Base-by-base conservation (phyloP, 2,113 vertebrate genomes). In the Hippocampus comes region DNA sequence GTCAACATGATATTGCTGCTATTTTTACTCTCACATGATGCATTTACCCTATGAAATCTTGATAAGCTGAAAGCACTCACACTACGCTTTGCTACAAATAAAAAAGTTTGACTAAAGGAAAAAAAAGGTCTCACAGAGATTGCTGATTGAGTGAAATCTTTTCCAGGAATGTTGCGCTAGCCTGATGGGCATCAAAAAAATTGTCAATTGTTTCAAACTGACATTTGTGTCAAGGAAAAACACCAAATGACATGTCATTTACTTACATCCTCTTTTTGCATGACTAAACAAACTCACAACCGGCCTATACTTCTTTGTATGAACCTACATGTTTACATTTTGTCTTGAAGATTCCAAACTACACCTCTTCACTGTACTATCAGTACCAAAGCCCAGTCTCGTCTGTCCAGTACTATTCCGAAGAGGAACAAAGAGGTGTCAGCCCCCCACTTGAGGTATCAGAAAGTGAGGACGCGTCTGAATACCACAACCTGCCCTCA, bases 361-460 rank as follows among this genome's bases (percentile, higher is more conserved):
- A 84, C 82, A 79, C 77, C 51, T 74, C 75, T 9, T 38, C 85
- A 30, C 48, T 85, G 71, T 87, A 78, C 78, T 87, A 89, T 80
- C 88, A 84, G 78, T 87, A 87, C 75, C 86, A 70, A 0, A 30
- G 78, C 42, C 46, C 78, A 5, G 46, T 75, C 48, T 85, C 88
- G 2, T 84, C 88, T 9, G 73, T 71, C 43, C 78, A 77, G 46
- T 88, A 81, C 81, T 86, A 84, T 65, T 81, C 86, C 38, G 88
- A 86, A 46, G 85, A 81, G 64, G 86, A 89, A 49, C 85, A 85
- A 14, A 86, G 81, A 82, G 80, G 64, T 57, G 55, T 82, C 56
- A 89, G 88, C 56, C 85, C 82, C 23, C 88, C 80, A 0, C 76
- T 90, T 0, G 86, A 90, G 61, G 88, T 90, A 17, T 90, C 89